phyloP scores from a whole-genome alignment of 2,113 vertebrate genomes.

The Callochromis pleurospilus region DNA sequence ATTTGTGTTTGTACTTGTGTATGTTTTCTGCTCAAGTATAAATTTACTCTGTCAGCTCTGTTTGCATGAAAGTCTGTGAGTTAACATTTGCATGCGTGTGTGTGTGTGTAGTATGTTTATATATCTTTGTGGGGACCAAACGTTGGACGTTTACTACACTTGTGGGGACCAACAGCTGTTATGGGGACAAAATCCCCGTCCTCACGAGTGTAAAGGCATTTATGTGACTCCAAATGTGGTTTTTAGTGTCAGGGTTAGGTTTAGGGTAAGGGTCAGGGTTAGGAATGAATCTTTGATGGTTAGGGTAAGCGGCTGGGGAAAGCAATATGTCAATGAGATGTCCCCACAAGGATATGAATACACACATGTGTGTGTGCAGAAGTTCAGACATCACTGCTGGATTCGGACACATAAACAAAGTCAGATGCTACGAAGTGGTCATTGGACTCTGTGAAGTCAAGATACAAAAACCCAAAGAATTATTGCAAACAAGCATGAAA shows the following conservation, averaged over 20 bases:
- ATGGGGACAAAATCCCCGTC: background rate
- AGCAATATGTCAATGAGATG: background rate
- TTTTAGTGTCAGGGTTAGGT: background rate
- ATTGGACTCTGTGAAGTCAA: background rate
- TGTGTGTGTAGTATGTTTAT: background rate
- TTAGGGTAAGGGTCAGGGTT: background rate
- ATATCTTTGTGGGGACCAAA: background rate
- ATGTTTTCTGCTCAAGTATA: background rate
- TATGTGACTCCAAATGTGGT: background rate
- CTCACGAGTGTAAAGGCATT: rapidly evolving
- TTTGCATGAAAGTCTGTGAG: background rate
- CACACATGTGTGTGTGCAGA: background rate
- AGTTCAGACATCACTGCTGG: background rate
- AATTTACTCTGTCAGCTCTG: background rate
- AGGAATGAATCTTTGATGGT: background rate
- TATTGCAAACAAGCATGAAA: background rate
- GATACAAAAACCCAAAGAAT: background rate
- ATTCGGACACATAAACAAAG: background rate
- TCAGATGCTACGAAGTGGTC: background rate
- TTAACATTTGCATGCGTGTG: background rate
- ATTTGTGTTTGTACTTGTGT: background rate
- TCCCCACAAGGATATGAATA: background rate
- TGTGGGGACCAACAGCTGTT: background rate
- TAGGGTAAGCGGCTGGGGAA: rapidly evolving
- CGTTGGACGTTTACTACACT: background rate